Conservation (phyloP, 2,888 invertebrate species). For the Xestoiulus laeticollis region DNA sequence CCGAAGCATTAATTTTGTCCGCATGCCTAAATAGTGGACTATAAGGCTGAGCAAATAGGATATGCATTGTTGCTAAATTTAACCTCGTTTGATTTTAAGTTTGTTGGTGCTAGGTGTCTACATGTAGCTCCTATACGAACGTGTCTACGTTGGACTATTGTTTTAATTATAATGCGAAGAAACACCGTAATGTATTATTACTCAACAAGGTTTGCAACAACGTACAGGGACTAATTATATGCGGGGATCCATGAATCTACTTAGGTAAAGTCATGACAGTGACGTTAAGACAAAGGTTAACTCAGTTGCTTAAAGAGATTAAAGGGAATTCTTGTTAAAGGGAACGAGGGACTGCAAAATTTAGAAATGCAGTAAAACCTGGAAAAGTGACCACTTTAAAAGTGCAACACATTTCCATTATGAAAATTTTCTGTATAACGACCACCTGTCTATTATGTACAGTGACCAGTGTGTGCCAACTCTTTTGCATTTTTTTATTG, state of each 20-base stretch:
- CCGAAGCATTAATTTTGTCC: not conserved
- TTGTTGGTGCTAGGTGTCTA: too few species aligned
- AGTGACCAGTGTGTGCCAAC: too few species aligned
- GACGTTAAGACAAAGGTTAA: constrained; percentile 25
- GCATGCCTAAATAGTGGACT: not conserved
- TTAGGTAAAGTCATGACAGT: constrained; percentile 11
- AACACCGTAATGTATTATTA: constrained; percentile 12
- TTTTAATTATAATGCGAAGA: constrained; percentile 28
- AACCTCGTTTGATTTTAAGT: not conserved
- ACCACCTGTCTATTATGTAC: too few species aligned
- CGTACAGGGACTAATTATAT: not conserved
- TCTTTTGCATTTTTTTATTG: too few species aligned
- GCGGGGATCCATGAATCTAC: constrained; percentile 5
- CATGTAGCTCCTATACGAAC: not conserved
- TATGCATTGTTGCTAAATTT: not conserved
- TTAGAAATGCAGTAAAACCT: too few species aligned
- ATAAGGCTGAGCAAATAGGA: not conserved
- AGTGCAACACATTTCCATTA: too few species aligned
- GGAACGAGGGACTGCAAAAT: too few species aligned
- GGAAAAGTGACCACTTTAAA: too few species aligned
- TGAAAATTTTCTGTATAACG: too few species aligned
- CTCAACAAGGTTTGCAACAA: not conserved
- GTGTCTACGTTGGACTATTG: not conserved
- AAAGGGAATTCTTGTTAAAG: not conserved
- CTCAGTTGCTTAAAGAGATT: constrained; percentile 11